Base-by-base conservation (phyloP, 2,888 invertebrate species). In the Boloria euphrosyne region DNA sequence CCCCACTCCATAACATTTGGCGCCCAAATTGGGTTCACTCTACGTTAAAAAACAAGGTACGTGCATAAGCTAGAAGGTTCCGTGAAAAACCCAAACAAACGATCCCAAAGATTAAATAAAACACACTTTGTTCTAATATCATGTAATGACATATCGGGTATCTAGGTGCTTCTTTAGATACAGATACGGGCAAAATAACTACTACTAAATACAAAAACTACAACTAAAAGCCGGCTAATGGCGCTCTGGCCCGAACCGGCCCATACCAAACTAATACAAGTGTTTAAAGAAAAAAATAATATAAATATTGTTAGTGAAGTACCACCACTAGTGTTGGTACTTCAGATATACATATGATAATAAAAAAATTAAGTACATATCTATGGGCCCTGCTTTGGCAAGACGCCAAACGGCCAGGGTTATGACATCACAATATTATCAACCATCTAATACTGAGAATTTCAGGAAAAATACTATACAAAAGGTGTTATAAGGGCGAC, bases 81-180 rank as follows among this genome's bases (percentile, higher is more conserved):
- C 67, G 72, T 73, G 74, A 70, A 27, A 74, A 73, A 74, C 86
- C 86, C 85, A 81, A 79, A 79, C 81, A 80, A 64, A 75, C 75
- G 78, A 78, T 80, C 86, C 85, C 86, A 80, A 84, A 78, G 68
- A 79, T 77, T 85, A 91, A 90, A 90, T 90, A 90, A 91, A 90
- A 91, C 90, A 90, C 90, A 90, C 87, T 80, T 78, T 84, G 75
- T 90, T 89, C 90, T 90, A 90, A 86, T 85, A 84, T 84, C 83
- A 89, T 91, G 89, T 91, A 91, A 91, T 92, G 89, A 90, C 88
- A 90, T 87, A 87, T 86, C 78, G 83, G 82, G 82, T 87, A 87
- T 82, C 81, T 87, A 87, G 77, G 90, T 90, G 91, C 90, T 86
- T 86, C 83, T 81, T 85, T 84, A 87, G 89, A 89, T 77, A 83